A percentile compares a stretch with the other conserved stretches of the same genome.
phyloP scores from a whole-genome alignment of 2,797 vertebrate genomes.

The Aldrovandia affinis region DNA sequence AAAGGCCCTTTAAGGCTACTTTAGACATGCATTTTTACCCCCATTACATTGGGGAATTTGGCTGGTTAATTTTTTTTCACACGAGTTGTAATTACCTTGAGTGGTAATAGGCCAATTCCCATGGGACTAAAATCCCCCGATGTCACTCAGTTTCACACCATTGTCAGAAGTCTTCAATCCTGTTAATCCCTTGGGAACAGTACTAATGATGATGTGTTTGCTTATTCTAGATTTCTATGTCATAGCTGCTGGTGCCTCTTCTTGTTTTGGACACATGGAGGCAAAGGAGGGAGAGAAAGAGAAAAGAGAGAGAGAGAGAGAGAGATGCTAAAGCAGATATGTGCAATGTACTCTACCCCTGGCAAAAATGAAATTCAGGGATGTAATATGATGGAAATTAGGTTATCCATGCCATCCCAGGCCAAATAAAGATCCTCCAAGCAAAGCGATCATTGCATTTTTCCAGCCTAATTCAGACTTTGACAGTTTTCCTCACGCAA shows the following conservation, averaged over 20 bases:
- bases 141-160: not conserved
- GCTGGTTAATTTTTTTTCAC: not conserved
- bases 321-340: no score
- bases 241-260: not conserved
- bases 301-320: no score
- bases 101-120: not conserved
- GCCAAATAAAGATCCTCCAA: conserved; percentile 7
- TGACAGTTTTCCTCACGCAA: not conserved
- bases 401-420: conserved; percentile 8
- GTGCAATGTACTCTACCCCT: not conserved
- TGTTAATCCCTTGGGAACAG: not conserved
- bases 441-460: conserved; percentile 13
- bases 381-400: conserved; percentile 24
- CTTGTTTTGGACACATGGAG: not conserved
- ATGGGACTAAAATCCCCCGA: not conserved
- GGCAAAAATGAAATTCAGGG: not conserved
- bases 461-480: not conserved
- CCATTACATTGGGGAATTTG: not conserved
- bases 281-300: no score
- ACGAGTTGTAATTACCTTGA: not conserved
- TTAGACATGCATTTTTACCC: not conserved
- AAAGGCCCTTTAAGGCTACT: not conserved
- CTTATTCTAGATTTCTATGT: not conserved
- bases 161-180: not conserved
- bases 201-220: not conserved